phyloP scores from a whole-genome alignment of 2,113 vertebrate species.

The Colaptes auratus region DNA sequence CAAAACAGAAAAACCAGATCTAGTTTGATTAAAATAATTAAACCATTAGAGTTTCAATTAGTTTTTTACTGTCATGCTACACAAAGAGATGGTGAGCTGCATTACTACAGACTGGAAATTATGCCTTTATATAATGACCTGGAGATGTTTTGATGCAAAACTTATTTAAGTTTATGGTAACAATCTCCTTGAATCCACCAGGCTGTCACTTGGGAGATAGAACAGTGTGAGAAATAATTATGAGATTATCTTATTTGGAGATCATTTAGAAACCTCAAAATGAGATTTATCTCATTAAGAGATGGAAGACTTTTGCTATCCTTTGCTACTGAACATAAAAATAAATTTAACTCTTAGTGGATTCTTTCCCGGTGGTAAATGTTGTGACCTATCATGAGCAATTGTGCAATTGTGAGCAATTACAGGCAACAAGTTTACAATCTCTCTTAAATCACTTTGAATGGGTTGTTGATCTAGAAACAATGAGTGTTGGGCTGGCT shows the following conservation, averaged over 20 bases:
- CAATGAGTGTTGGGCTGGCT: background rate
- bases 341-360: background rate
- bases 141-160: background rate
- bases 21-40: background rate
- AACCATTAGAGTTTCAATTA: background rate
- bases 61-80: accelerated
- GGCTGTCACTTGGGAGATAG: background rate
- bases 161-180: background rate
- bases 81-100: background rate
- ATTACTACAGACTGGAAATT: background rate
- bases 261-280: background rate
- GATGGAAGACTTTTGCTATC: background rate
- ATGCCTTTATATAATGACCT: background rate
- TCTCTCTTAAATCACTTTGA: background rate
- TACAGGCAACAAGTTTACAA: background rate
- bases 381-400: background rate
- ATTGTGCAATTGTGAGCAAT: background rate
- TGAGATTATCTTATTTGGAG: background rate
- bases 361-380: background rate
- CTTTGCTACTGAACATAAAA: background rate
- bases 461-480: background rate
- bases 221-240: background rate
- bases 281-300: background rate
- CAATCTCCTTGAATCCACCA: background rate
- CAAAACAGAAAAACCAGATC: background rate